Evolutionary conservation across 2,113 vertebrate genomes (phyloP), one percentile per base, ranked within the genome.

Genomic region (Anarrhichthys ocellatus): DNA sequence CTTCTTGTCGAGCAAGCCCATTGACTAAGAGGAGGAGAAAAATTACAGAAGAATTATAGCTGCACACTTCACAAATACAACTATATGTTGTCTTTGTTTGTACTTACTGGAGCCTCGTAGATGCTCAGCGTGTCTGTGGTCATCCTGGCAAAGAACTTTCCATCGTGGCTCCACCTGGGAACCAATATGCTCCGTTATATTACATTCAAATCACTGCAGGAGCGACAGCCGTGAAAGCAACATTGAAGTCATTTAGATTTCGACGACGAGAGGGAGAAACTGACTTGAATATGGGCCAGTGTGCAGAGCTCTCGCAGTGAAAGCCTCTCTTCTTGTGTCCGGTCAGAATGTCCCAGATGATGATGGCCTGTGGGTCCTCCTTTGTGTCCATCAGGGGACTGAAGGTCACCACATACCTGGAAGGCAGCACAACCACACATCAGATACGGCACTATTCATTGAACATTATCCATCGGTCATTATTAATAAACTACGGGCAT

Each of bases 281-380:
- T 93, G 90, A 99, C 98, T 99, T 99, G 89, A 99, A 99, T 84
- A 99, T 99, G 66, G 98, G 98, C 98, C 98, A 99, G 84, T 99
- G 98, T 63, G 98, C 98, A 4, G 98, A 99, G 83, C 97, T 99
- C 88, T 99, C 98, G 76, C 98, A 99, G 89, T 99, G 98, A 89
- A 99, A 99, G 9, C 98, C 98, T 95, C 98, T 94, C 91, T 98
- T 99, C 95, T 99, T 99, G 85, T 99, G 97, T 71, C 98, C 98
- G 0, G 97, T 99, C 46, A 99, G 95, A 81, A 97, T 98, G 93
- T 99, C 98, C 98, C 98, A 99, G 90, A 99, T 98, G 88, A 99
- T 99, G 92, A 99, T 99, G 62, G 97, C 98, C 91, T 99, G 98
- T 54, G 98, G 98, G 78, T 99, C 98, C 73, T 99, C 98, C 88